Evolutionary conservation across 2,888 invertebrate species (phyloP).

Genomic region (Agriotes lineatus): DNA sequence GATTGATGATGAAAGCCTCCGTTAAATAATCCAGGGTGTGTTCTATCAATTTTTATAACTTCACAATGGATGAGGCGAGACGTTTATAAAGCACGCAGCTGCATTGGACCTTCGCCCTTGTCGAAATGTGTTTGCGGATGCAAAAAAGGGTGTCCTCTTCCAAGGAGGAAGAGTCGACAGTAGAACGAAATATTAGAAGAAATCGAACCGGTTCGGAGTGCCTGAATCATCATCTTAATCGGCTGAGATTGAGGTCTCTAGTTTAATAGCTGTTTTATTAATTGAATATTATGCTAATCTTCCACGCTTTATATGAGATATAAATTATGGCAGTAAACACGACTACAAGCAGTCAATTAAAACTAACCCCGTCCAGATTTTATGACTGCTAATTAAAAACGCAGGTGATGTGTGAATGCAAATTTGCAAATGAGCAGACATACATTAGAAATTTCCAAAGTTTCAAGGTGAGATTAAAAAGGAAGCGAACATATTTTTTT

Average conservation of each 20-base stretch:
- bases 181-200: background rate
- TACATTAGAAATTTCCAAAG: no score
- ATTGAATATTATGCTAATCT: constrained; percentile 18
- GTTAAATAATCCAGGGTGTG: constrained; percentile 27
- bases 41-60: constrained; percentile 38
- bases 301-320: background rate
- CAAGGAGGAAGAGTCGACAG: background rate
- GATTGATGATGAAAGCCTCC: constrained; percentile 46
- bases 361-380: constrained; percentile 4
- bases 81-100: constrained; percentile 26
- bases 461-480: no score
- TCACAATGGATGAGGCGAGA: constrained; percentile 11
- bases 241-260: background rate
- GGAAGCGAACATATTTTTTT: no score
- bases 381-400: background rate
- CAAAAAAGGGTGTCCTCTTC: no score
- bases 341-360: background rate
- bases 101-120: constrained; percentile 6
- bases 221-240: constrained; percentile 2
- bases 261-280: constrained; percentile 2
- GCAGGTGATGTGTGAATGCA: background rate
- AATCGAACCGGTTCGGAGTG: background rate
- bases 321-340: constrained; percentile 9
- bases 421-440: no score
- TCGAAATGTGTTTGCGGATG: no score